Evolutionary conservation across 1,140 invertebrate species (phyloP).

Genomic region (Nymphalis io): DNA sequence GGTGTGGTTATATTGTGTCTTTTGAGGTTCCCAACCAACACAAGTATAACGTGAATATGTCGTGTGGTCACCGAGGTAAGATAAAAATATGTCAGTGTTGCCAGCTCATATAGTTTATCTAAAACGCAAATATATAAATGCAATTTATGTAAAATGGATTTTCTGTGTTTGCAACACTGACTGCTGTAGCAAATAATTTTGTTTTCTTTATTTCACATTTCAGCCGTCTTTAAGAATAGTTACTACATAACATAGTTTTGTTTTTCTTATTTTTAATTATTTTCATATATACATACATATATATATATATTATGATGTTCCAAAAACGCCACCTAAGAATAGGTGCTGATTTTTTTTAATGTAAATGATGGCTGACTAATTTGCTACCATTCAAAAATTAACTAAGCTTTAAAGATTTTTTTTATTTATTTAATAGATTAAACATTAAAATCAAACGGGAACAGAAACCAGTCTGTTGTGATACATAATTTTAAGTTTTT

Average conservation of each 20-base stretch:
- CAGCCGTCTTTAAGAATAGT: conserved; percentile 11
- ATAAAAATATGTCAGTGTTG: conserved; percentile 5
- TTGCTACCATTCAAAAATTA: conserved; percentile 34
- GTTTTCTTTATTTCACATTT: conserved; percentile 5
- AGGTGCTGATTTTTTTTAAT: conserved; percentile 11
- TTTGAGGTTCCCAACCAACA: background rate
- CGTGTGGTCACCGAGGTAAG: conserved; percentile 39
- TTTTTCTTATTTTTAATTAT: conserved; percentile 11
- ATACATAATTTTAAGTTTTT: conserved; percentile 77
- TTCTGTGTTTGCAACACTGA: conserved; percentile 6
- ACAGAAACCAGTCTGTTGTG: conserved; percentile 76
- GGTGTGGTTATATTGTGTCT: conserved; percentile 17
- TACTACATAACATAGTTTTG: conserved; percentile 5
- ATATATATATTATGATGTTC: conserved; percentile 11
- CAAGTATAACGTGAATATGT: conserved; percentile 14
- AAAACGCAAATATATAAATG: no score
- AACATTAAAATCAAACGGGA: conserved; percentile 48
- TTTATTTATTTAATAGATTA: conserved; percentile 49
- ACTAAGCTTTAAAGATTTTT: conserved; percentile 57
- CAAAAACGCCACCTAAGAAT: conserved; percentile 15
- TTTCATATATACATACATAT: background rate
- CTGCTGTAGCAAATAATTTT: conserved; percentile 1
- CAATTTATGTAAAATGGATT: background rate
- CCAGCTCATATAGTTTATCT: background rate
- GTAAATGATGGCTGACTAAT: conserved; percentile 15